Evolutionary conservation across 2,113 vertebrate genomes (phyloP).

Genomic region (Pristiophorus japonicus): DNA sequence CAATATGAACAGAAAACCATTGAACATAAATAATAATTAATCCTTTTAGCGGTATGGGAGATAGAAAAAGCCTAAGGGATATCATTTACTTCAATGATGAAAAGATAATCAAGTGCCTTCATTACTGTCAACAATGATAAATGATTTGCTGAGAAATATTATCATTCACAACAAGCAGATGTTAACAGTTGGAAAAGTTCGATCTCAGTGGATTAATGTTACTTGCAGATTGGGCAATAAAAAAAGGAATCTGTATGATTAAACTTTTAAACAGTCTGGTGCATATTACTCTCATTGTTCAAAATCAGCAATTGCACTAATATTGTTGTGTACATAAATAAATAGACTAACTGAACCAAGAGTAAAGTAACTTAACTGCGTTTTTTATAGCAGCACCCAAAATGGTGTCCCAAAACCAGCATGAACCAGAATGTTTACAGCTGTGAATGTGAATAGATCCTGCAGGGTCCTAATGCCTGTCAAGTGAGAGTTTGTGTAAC

Average conservation of each 20-base stretch:
- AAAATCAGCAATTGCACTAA: neutral
- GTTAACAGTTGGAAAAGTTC: neutral
- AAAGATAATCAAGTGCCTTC: neutral
- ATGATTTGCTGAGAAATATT: neutral
- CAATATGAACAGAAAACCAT: neutral
- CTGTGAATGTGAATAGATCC: too few species aligned
- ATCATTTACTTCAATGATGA: neutral
- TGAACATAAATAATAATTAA: neutral
- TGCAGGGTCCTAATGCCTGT: too few species aligned
- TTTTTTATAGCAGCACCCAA: too few species aligned
- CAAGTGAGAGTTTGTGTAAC: too few species aligned
- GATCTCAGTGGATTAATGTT: neutral
- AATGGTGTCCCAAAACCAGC: too few species aligned
- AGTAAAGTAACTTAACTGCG: too few species aligned
- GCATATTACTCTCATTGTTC: neutral
- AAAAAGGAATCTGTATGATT: neutral
- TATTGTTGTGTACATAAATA: too few species aligned
- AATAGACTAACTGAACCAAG: too few species aligned
- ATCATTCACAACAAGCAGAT: neutral
- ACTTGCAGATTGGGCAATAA: neutral
- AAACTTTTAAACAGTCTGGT: neutral
- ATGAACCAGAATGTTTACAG: too few species aligned
- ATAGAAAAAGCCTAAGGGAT: neutral
- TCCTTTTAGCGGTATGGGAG: neutral
- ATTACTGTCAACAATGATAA: neutral